Evolutionary conservation across 2,797 vertebrate species (phyloP), one percentile per base, ranked within the genome.

Genomic region (Chaetodon trifasciatus): DNA sequence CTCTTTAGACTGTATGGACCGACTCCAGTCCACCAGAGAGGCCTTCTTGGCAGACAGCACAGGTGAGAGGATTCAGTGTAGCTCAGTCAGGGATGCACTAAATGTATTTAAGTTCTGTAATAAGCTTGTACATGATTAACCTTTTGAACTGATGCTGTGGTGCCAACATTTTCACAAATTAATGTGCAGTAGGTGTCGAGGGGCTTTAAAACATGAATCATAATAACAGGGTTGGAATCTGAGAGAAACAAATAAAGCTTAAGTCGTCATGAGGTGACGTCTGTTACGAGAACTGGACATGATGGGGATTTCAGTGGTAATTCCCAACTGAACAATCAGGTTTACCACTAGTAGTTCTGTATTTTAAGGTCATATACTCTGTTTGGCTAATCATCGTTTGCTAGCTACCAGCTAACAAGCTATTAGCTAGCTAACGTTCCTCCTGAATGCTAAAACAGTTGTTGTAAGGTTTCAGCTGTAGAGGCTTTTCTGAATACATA

Each of bases 1-100:
- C 4, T 95, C 96, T 37, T 91, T 96, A 1, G 92, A 95, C 79
- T 97, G 96, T 4, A 78, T 96, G 8, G 95, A 96, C 69, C 92
- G 92, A 83, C 93, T 99, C 40, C 94, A 90, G 58, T 89, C 94
- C 0, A 94, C 94, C 12, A 94, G 91, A 67, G 81, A 96, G 64
- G 83, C 84, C 86, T 98, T 96, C 70, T 39, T 96, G 76, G 86
- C 86, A 0, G 91, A 96, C 79, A 90, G 80, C 9, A 58, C 96
- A 88, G 97, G 98, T 99, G 84, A 94, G 93, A 57, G 69, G 39
- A 15, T 21, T 17, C 39, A 57, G 4, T 67, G 23, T 42, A n/a
- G 10, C 10, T 58, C 32, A 19, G 21, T 1, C n/a, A 19, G 10
- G 8, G 24, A 44, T 19, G 8, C 6, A 3, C 19, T 3, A 13